Evolutionary conservation across 2,797 vertebrate species (phyloP).

Genomic region (Notolabrus celidotus): DNA sequence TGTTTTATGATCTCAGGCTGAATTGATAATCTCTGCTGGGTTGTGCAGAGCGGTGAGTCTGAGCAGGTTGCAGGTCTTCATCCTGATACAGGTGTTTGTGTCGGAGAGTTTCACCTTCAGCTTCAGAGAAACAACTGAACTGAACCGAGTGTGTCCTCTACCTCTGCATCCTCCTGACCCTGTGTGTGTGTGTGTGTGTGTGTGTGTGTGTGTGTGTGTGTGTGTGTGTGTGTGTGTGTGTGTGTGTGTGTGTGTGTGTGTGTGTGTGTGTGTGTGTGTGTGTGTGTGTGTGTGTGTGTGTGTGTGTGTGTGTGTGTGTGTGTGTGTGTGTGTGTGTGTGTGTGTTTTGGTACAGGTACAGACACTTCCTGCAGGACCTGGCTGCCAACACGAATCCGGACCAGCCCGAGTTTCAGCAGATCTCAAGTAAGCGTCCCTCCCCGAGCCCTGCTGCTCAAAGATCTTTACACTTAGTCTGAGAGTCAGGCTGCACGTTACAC

Average conservation of each 20-base stretch:
- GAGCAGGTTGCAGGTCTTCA: slow-evolving; percentile 25
- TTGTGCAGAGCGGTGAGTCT: slow-evolving; percentile 27
- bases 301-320: too few species aligned
- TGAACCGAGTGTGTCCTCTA: too few species aligned
- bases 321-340: neutral
- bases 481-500: too few species aligned
- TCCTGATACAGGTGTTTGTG: slow-evolving; percentile 48
- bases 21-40: neutral
- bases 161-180: too few species aligned
- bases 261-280: too few species aligned
- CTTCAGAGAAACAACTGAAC: slow-evolving; percentile 34
- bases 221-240: too few species aligned
- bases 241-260: too few species aligned
- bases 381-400: slow-evolving; percentile 89
- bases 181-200: too few species aligned
- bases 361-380: slow-evolving; percentile 88
- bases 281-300: too few species aligned
- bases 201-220: too few species aligned
- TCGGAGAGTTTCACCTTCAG: slow-evolving; percentile 45
- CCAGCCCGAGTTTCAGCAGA: slow-evolving; percentile 85
- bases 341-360: slow-evolving; percentile 86
- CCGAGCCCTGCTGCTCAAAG: too few species aligned
- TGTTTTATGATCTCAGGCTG: neutral
- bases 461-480: too few species aligned
- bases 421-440: slow-evolving; percentile 88